These are phyloP conservation scores for Bettongia penicillata DNA, from an alignment of 2,113 vertebrate genomes.

Conservation along the genomic window DNA sequence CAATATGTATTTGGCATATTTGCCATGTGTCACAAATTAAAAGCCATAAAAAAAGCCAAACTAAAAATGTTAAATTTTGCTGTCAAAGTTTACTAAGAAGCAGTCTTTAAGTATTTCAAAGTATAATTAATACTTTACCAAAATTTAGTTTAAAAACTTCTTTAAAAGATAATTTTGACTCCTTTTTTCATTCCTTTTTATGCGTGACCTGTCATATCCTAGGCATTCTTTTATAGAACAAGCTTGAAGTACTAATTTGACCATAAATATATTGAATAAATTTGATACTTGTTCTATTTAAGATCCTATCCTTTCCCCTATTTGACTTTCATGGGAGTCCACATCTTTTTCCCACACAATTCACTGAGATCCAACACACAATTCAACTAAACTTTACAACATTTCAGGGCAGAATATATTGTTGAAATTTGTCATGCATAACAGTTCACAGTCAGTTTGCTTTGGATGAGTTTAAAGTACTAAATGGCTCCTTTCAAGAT, in stretches of 20 bases:
- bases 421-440: background rate
- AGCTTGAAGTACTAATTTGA: background rate
- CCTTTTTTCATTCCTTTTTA: background rate
- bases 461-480: background rate
- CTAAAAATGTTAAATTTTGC: background rate
- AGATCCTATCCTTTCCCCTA: background rate
- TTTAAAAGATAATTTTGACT: background rate
- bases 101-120: constrained; percentile 33
- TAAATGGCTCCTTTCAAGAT: background rate
- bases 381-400: background rate
- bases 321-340: background rate
- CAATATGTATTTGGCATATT: background rate
- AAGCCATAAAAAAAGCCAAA: constrained; percentile 19
- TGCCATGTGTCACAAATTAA: constrained; percentile 33
- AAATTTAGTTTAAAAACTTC: background rate
- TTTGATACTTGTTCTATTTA: background rate
- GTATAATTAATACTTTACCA: background rate
- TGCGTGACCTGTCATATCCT: background rate
- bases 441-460: background rate
- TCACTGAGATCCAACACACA: background rate
- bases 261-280: background rate
- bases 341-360: background rate
- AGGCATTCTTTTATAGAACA: background rate
- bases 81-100: constrained; percentile 27
- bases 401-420: background rate